phyloP scores from a whole-genome alignment of 2,113 vertebrate genomes.

The Bostrychus sinensis region DNA sequence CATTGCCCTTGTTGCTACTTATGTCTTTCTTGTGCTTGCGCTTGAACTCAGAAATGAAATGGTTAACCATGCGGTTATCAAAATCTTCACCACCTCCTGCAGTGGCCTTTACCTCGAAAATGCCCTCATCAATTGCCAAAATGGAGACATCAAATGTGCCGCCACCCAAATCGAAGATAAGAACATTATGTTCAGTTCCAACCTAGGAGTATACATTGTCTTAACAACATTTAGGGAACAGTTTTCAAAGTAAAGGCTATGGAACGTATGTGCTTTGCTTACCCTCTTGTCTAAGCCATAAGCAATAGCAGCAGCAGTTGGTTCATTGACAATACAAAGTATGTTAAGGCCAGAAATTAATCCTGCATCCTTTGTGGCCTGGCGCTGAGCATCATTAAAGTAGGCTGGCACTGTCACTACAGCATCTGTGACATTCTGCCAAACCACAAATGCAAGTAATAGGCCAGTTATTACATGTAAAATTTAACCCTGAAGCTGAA shows the following conservation, averaged over 20 bases:
- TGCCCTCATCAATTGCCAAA: slow-evolving; percentile 79
- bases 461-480: too few species aligned
- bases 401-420: slow-evolving; percentile 82
- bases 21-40: slow-evolving; percentile 84
- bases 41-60: slow-evolving; percentile 82
- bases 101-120: slow-evolving; percentile 83
- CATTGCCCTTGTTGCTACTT: slow-evolving; percentile 81
- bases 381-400: slow-evolving; percentile 82
- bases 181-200: slow-evolving; percentile 87
- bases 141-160: slow-evolving; percentile 90
- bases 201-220: too few species aligned
- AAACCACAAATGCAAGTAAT: too few species aligned
- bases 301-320: slow-evolving; percentile 81
- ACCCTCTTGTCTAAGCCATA: too few species aligned
- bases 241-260: too few species aligned
- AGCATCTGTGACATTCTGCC: slow-evolving; percentile 71
- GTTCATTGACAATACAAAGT: slow-evolving; percentile 81
- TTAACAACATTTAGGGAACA: too few species aligned
- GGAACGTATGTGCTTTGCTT: too few species aligned
- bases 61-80: too few species aligned
- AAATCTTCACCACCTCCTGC: slow-evolving; percentile 83
- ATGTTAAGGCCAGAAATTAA: slow-evolving; percentile 81
- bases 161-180: slow-evolving; percentile 94
- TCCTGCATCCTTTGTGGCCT: slow-evolving; percentile 81
- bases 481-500: too few species aligned